These are phyloP conservation scores for Synanthedon vespiformis DNA, from an alignment of 2,888 invertebrate species.

Conservation along the genomic window DNA sequence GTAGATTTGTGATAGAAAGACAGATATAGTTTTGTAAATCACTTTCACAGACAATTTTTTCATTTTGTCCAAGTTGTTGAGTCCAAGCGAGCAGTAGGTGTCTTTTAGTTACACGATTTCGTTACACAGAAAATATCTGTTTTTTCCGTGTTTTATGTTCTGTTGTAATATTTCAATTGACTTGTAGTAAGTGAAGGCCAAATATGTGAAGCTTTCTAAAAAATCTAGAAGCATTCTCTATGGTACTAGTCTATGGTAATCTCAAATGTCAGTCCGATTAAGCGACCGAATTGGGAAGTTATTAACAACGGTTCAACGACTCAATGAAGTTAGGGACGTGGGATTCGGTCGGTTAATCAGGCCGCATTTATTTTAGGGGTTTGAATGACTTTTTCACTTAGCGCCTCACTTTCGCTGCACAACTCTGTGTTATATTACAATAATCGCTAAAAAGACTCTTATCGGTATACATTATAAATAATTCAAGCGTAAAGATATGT, in stretches of 20 bases:
- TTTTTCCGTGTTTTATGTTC: too few species aligned
- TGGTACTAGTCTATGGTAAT: slow-evolving; percentile 8
- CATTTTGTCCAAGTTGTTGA: too few species aligned
- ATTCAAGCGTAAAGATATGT: slow-evolving; percentile 70
- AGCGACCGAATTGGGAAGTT: background rate
- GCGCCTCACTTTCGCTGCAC: background rate
- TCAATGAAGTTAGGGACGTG: too few species aligned
- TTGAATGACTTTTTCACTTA: background rate
- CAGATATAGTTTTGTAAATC: too few species aligned
- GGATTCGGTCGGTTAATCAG: too few species aligned
- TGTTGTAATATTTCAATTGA: background rate
- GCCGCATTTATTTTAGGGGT: background rate
- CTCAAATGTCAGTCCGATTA: slow-evolving; percentile 1
- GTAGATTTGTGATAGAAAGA: too few species aligned
- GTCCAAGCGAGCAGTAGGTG: too few species aligned
- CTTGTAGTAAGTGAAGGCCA: background rate
- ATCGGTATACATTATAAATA: slow-evolving; percentile 60
- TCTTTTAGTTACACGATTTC: too few species aligned
- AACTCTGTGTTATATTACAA: background rate
- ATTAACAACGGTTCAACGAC: background rate
- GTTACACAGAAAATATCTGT: too few species aligned
- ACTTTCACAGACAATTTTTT: too few species aligned
- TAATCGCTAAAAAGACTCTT: slow-evolving; percentile 16
- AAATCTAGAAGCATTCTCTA: slow-evolving; percentile 44
- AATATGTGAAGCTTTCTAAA: slow-evolving; percentile 37